Evolutionary conservation across 1,140 invertebrate genomes (phyloP).

Genomic region (Megalopta genalis): DNA sequence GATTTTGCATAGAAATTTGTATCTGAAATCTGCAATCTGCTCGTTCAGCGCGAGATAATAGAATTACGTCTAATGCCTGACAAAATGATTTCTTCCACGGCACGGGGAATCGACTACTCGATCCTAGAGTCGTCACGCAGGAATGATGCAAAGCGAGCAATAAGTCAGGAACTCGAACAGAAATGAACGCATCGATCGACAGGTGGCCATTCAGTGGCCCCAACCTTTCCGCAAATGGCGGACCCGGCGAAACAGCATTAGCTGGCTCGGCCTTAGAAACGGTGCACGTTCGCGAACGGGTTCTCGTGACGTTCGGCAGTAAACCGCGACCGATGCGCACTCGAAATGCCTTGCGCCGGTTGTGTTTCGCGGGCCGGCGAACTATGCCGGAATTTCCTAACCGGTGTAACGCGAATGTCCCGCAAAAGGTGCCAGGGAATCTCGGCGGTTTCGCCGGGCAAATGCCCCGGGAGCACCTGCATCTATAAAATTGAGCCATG

Average conservation of each 20-base stretch:
- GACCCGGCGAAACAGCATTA: not conserved
- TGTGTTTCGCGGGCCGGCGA: slow-evolving; percentile 17
- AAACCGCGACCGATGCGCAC: slow-evolving; percentile 19
- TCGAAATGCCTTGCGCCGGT: slow-evolving; percentile 16
- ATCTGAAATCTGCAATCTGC: too few species aligned
- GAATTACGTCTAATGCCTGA: too few species aligned
- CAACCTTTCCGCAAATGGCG: not conserved
- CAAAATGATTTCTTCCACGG: too few species aligned
- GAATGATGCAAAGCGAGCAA: too few species aligned
- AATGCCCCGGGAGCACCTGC: slow-evolving; percentile 58
- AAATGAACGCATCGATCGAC: slow-evolving; percentile 1
- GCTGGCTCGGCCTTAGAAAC: not conserved
- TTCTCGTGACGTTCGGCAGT: slow-evolving; percentile 34
- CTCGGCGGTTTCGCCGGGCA: slow-evolving; percentile 54
- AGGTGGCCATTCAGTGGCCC: not conserved
- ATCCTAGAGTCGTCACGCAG: too few species aligned
- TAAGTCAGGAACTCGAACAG: not conserved
- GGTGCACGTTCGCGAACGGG: not conserved
- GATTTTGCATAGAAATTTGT: too few species aligned
- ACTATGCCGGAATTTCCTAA: slow-evolving; percentile 57
- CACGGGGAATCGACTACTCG: too few species aligned
- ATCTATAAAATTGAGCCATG: slow-evolving; percentile 65
- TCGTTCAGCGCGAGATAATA: too few species aligned
- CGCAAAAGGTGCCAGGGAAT: slow-evolving; percentile 58
- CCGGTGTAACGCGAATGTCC: slow-evolving; percentile 49